Evolutionary conservation across 2,113 vertebrate species (phyloP).

Genomic region (Brienomyrus brachyistius): DNA sequence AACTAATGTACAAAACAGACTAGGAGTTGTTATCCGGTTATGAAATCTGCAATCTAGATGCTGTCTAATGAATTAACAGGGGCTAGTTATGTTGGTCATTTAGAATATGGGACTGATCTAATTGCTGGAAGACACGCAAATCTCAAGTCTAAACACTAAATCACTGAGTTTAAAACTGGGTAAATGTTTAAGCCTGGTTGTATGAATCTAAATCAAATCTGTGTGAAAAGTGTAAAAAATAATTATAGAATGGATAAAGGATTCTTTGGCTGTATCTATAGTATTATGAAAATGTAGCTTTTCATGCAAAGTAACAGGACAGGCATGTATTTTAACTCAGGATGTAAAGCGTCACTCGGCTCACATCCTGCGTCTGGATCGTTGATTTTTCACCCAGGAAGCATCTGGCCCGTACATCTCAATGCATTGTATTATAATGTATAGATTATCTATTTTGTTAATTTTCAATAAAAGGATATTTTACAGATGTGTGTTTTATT

Average conservation of each 20-base stretch:
- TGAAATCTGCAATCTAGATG: not conserved
- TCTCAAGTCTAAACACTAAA: slow-evolving; percentile 12
- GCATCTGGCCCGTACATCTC: slow-evolving; percentile 54
- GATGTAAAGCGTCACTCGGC: not conserved
- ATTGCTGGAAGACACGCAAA: not conserved
- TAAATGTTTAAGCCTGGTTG: not conserved
- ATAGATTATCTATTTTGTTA: slow-evolving; percentile 97
- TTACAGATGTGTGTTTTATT: slow-evolving; percentile 78
- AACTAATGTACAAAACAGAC: not conserved
- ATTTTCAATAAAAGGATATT: slow-evolving; percentile 77
- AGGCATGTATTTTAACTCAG: not conserved
- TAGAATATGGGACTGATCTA: not conserved
- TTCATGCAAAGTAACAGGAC: not conserved
- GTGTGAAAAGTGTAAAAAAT: not conserved
- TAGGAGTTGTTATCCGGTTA: not conserved
- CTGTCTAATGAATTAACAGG: not conserved
- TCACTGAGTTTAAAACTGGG: not conserved
- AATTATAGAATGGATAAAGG: not conserved
- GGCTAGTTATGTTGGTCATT: not conserved
- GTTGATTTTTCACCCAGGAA: slow-evolving; percentile 26
- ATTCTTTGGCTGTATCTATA: not conserved
- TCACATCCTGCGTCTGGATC: not conserved
- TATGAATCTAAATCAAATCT: not conserved
- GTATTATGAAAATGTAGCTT: not conserved
- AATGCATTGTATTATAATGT: slow-evolving; percentile 66